Evolutionary conservation across 2,888 invertebrate genomes (phyloP).

Genomic region (Dynastes grantii): DNA sequence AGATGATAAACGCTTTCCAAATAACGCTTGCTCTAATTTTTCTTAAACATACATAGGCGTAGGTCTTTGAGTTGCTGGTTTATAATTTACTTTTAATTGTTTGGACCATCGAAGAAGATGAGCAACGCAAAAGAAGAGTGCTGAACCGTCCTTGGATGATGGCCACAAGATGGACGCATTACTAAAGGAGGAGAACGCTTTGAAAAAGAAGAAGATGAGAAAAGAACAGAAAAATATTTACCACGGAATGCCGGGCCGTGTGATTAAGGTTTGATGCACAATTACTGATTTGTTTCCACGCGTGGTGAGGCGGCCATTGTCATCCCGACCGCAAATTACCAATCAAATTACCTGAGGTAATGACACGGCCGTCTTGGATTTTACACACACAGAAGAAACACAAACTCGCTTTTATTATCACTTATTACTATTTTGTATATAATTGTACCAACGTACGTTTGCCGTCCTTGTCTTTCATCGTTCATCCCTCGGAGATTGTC

Average conservation of each 20-base stretch:
- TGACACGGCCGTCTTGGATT: slow-evolving; percentile 61
- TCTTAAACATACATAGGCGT: too few relatives aligned
- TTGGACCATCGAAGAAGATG: neutral
- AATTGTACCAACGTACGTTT: slow-evolving; percentile 32
- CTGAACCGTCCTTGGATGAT: slow-evolving; percentile 49
- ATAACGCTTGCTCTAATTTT: too few relatives aligned
- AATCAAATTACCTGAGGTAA: slow-evolving; percentile 66
- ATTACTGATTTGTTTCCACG: slow-evolving; percentile 68
- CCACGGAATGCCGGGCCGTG: slow-evolving; percentile 56
- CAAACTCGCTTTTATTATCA: slow-evolving; percentile 53
- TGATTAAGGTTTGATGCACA: slow-evolving; percentile 65
- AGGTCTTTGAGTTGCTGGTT: neutral
- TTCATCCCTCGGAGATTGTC: slow-evolving; percentile 25
- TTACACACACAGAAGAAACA: slow-evolving; percentile 53
- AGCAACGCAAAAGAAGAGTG: slow-evolving; percentile 18
- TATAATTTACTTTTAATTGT: slow-evolving; percentile 48
- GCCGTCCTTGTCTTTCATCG: slow-evolving; percentile 33
- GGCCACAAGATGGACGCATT: slow-evolving; percentile 31
- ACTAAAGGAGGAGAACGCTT: slow-evolving; percentile 41
- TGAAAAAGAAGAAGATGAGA: slow-evolving; percentile 46
- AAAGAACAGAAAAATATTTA: slow-evolving; percentile 47
- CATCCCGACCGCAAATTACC: slow-evolving; percentile 68
- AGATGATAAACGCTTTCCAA: too few relatives aligned
- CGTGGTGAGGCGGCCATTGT: slow-evolving; percentile 67
- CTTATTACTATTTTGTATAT: slow-evolving; percentile 52